phyloP scores from a whole-genome alignment of 2,113 vertebrate genomes.

The Oceanodroma tethys region DNA sequence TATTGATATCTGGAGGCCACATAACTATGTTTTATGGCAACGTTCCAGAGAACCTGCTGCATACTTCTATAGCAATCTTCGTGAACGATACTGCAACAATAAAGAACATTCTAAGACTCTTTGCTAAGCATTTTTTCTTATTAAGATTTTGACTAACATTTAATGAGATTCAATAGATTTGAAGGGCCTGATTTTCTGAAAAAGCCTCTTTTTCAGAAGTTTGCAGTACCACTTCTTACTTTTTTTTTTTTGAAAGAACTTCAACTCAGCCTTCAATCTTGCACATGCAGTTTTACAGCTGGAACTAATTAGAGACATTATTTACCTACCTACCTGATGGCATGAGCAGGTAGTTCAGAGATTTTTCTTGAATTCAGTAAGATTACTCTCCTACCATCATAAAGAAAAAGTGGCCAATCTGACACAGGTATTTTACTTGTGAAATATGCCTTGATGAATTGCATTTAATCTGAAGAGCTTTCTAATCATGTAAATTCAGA shows the following conservation, averaged over 20 bases:
- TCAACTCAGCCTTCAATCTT: neutral
- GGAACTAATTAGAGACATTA: neutral
- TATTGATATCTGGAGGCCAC: neutral
- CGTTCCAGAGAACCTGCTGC: neutral
- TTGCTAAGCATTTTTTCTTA: neutral
- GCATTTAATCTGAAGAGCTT: neutral
- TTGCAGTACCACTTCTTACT: neutral
- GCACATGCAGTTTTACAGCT: neutral
- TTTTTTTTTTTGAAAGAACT: neutral
- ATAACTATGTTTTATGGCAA: neutral
- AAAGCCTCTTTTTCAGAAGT: neutral
- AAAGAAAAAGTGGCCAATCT: neutral
- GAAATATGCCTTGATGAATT: neutral
- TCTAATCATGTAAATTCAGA: constrained; percentile 1
- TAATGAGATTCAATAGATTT: neutral
- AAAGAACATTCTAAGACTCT: neutral
- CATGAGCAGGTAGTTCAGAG: neutral
- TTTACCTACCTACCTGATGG: neutral
- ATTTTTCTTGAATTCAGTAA: neutral
- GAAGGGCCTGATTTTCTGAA: neutral
- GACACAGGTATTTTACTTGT: neutral
- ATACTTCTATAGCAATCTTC: neutral
- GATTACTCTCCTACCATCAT: neutral
- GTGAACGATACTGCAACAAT: neutral
- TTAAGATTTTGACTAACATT: neutral